A percentile compares a stretch with the other conserved stretches of the same genome.
These are phyloP conservation scores for Conchocele bisecta DNA, from an alignment of 2,888 invertebrate species.

Conservation along the genomic window DNA sequence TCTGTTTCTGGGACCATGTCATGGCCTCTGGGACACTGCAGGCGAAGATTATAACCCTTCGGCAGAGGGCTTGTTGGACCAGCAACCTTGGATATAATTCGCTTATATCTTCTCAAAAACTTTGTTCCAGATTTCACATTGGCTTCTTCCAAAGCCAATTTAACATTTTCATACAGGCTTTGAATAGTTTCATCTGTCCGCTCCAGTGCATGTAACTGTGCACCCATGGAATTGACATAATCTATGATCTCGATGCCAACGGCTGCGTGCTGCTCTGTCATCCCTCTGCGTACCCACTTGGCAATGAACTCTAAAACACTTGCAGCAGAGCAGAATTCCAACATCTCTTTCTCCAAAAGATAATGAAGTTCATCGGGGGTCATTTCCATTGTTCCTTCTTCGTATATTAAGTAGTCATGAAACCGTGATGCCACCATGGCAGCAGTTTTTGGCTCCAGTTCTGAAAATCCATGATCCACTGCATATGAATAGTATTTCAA, in stretches of 20 bases:
- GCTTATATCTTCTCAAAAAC: slow-evolving; percentile 21
- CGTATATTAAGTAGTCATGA: slow-evolving; percentile 45
- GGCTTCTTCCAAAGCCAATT: slow-evolving; percentile 6
- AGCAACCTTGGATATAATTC: slow-evolving; percentile 7
- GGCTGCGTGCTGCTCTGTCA: slow-evolving; percentile 30
- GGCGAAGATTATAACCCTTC: slow-evolving; percentile 16
- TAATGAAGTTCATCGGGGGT: slow-evolving; percentile 33
- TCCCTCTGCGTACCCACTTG: slow-evolving; percentile 44
- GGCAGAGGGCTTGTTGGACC: not conserved
- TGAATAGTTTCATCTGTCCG: not conserved
- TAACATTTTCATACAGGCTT: slow-evolving; percentile 12
- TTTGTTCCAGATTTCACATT: slow-evolving; percentile 7
- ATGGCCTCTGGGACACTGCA: not conserved
- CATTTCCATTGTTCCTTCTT: slow-evolving; percentile 32
- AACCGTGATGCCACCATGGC: slow-evolving; percentile 44
- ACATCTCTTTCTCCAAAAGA: slow-evolving; percentile 30
- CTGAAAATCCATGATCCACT: slow-evolving; percentile 39
- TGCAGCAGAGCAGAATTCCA: slow-evolving; percentile 28
- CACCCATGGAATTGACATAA: not conserved
- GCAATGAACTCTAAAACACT: slow-evolving; percentile 38
- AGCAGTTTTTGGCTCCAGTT: slow-evolving; percentile 29
- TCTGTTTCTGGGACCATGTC: slow-evolving; percentile 13
- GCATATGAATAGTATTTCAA: slow-evolving; percentile 37
- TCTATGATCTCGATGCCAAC: slow-evolving; percentile 32
- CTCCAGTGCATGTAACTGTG: not conserved